phyloP scores from a whole-genome alignment of 2,888 invertebrate species.

The Apeira syringaria region DNA sequence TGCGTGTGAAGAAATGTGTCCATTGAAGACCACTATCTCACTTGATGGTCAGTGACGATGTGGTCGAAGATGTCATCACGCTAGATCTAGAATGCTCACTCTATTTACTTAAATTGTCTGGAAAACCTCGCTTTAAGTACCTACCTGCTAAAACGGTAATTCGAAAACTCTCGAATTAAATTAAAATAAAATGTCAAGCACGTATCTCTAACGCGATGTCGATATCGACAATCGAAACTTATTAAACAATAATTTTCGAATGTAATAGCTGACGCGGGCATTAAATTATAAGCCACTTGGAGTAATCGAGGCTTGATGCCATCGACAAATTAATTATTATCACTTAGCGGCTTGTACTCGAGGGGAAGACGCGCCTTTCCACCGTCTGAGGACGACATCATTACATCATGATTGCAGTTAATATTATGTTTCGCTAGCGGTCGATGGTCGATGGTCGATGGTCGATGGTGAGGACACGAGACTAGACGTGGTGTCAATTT shows the following conservation, averaged over 20 bases:
- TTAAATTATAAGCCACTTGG: constrained; percentile 38
- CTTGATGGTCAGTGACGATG: too few relatives aligned
- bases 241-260: constrained; percentile 35
- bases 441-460: constrained; percentile 46
- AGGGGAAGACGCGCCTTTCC: constrained; percentile 51
- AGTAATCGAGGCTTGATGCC: constrained; percentile 46
- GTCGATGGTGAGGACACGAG: too few relatives aligned
- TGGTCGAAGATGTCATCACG: too few relatives aligned
- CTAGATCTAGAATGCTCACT: too few relatives aligned
- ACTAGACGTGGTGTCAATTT: constrained; percentile 70
- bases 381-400: constrained; percentile 67
- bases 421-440: constrained; percentile 71
- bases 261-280: constrained; percentile 33
- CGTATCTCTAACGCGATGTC: constrained; percentile 18
- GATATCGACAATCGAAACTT: constrained; percentile 29
- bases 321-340: constrained; percentile 59
- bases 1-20: too few relatives aligned
- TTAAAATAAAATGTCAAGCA: constrained; percentile 28
- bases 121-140: too few relatives aligned
- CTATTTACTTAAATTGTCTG: too few relatives aligned
- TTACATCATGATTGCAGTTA: constrained; percentile 70
- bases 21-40: too few relatives aligned
- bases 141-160: too few relatives aligned
- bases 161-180: constrained; percentile 27
- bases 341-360: constrained; percentile 43